Evolutionary conservation across 2,113 vertebrate genomes (phyloP).

Genomic region (Sigmodon hispidus): DNA sequence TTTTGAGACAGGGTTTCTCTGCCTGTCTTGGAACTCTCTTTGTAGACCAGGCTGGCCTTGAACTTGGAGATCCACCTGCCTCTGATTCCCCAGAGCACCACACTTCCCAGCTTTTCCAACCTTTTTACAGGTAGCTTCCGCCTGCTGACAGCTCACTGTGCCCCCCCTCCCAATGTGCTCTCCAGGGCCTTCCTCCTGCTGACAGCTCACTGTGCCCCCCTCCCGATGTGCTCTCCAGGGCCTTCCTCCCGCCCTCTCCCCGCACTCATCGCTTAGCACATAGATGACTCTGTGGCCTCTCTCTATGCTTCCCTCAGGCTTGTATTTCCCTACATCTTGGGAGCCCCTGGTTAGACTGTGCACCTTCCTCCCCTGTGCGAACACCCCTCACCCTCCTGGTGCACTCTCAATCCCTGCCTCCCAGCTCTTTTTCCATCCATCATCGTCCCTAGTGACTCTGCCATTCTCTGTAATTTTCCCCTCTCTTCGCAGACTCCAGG

Average conservation of each 20-base stretch:
- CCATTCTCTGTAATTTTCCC: accelerated
- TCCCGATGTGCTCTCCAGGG: not conserved
- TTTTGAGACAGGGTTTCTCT: not conserved
- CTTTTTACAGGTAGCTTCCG: too few relatives aligned
- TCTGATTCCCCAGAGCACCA: too few relatives aligned
- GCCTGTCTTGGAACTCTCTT: too few relatives aligned
- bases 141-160: too few relatives aligned
- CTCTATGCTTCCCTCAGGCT: not conserved
- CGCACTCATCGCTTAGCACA: not conserved
- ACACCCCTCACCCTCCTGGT: too few relatives aligned
- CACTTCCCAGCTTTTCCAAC: too few relatives aligned
- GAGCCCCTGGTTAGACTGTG: not conserved
- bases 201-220: not conserved
- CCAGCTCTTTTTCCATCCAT: not conserved
- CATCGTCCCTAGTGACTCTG: not conserved
- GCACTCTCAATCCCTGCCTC: not conserved
- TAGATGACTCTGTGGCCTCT: too few relatives aligned
- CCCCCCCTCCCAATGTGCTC: not conserved
- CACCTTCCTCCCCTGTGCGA: too few relatives aligned
- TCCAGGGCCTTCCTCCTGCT: not conserved
- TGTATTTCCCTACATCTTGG: not conserved
- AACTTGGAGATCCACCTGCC: too few relatives aligned
- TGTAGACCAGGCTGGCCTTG: too few relatives aligned
- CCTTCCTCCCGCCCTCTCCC: not conserved
- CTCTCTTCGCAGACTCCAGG: not conserved